These are phyloP conservation scores for Climacteris rufus DNA, from an alignment of 2,113 vertebrate genomes.

Conservation along the genomic window DNA sequence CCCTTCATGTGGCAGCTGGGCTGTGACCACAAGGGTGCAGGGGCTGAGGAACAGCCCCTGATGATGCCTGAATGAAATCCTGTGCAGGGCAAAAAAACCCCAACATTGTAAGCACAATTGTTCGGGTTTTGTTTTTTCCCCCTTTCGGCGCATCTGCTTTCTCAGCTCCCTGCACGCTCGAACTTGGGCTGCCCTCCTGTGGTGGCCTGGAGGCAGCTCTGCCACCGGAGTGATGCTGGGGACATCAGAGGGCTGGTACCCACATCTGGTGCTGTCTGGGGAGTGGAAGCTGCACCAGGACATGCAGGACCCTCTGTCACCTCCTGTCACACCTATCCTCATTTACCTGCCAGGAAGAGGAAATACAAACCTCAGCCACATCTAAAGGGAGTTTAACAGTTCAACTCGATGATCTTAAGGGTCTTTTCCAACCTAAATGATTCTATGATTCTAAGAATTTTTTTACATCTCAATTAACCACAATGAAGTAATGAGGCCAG, in stretches of 20 bases:
- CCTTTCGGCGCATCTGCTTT: accelerated
- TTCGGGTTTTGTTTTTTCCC: accelerated
- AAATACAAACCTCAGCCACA: neutral
- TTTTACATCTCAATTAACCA: neutral
- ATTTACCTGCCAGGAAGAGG: accelerated
- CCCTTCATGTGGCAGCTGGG: neutral
- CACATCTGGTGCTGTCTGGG: accelerated
- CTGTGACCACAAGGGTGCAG: neutral
- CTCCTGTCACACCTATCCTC: accelerated
- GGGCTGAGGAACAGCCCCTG: neutral
- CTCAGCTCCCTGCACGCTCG: neutral
- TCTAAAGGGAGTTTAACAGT: neutral
- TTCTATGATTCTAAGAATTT: neutral
- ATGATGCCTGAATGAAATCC: accelerated
- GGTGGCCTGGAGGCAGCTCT: neutral
- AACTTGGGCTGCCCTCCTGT: conserved; percentile 20
- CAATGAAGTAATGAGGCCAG: neutral
- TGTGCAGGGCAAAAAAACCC: too few species aligned
- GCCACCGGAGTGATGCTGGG: accelerated
- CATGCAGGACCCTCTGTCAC: accelerated
- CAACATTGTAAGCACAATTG: accelerated
- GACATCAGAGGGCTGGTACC: accelerated
- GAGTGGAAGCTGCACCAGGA: accelerated
- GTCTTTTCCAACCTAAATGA: neutral
- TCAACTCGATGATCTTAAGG: neutral